Conservation (phyloP, 2,797 vertebrate species). For the Erithacus rubecula region DNA sequence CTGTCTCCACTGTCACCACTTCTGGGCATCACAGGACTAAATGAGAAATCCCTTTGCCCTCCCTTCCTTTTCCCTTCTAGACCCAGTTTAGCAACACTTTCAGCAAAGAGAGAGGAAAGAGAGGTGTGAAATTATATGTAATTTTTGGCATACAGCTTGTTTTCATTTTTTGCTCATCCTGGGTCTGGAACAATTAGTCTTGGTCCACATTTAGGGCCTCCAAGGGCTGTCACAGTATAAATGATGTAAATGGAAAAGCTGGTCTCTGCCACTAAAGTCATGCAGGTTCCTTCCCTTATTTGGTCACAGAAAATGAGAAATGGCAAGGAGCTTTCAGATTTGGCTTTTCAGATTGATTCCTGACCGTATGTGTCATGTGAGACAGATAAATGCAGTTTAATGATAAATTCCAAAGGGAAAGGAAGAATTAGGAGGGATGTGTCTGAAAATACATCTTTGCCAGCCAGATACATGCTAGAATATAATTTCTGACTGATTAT, state of each 20-base stretch:
- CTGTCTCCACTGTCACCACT: not conserved
- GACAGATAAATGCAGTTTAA: not conserved
- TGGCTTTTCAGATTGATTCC: conserved; percentile 17
- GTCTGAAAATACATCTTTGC: conserved; percentile 23
- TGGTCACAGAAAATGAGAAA: conserved; percentile 23
- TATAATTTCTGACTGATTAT: conserved; percentile 50
- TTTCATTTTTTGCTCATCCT: not conserved
- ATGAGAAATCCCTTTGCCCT: not conserved
- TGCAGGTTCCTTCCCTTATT: not conserved
- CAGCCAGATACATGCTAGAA: not conserved
- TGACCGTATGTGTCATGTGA: not conserved
- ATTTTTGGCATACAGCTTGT: not conserved
- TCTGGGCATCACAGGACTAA: not conserved
- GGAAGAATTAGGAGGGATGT: not conserved
- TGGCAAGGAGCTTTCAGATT: not conserved
- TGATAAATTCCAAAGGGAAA: conserved; percentile 26
- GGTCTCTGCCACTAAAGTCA: not conserved
- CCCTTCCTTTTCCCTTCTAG: not conserved
- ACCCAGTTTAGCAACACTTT: not conserved
- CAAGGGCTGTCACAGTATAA: not conserved
- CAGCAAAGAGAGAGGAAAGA: not conserved
- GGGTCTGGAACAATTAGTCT: not conserved
- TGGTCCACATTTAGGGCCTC: not conserved
- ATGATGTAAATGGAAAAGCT: not conserved
- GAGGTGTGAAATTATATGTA: not conserved